Percentiles rank a stretch among this genome's conserved stretches.
Evolutionary conservation across 2,888 invertebrate species (phyloP).

Genomic region (Miltochrista miniata): DNA sequence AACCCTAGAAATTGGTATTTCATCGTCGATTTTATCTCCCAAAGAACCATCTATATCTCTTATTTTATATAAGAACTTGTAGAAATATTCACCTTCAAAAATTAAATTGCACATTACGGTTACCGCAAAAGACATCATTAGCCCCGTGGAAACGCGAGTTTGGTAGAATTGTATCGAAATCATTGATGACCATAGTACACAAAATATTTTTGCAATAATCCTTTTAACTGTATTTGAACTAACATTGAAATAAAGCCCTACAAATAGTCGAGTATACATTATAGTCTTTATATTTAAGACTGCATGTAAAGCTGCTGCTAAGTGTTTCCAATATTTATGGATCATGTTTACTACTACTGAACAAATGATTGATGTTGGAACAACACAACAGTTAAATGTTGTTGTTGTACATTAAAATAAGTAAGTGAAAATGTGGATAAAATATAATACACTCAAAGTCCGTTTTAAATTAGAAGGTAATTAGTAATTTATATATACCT

Average conservation of each 20-base stretch:
- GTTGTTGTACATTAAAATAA: no score
- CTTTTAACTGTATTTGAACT: background rate
- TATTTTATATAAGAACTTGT: constrained; percentile 2
- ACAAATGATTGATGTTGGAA: no score
- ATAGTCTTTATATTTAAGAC: constrained; percentile 1
- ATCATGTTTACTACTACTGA: no score
- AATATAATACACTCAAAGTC: no score
- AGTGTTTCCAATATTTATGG: background rate
- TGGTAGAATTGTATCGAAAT: background rate
- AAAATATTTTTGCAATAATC: background rate
- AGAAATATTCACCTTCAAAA: constrained; percentile 2
- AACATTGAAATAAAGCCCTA: background rate
- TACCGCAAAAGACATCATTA: background rate
- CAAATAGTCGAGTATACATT: constrained; percentile 1
- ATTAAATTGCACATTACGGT: constrained; percentile 2
- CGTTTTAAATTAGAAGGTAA: no score
- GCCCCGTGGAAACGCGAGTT: background rate
- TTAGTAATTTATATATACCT: no score
- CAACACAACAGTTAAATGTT: no score
- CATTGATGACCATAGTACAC: background rate
- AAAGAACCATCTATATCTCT: background rate
- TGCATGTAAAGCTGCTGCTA: background rate
- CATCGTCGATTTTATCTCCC: background rate
- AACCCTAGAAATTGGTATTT: constrained; percentile 4
- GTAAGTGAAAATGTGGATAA: no score